Base-by-base conservation (phyloP, 2,888 invertebrate genomes). In the Epinotia demarniana region DNA sequence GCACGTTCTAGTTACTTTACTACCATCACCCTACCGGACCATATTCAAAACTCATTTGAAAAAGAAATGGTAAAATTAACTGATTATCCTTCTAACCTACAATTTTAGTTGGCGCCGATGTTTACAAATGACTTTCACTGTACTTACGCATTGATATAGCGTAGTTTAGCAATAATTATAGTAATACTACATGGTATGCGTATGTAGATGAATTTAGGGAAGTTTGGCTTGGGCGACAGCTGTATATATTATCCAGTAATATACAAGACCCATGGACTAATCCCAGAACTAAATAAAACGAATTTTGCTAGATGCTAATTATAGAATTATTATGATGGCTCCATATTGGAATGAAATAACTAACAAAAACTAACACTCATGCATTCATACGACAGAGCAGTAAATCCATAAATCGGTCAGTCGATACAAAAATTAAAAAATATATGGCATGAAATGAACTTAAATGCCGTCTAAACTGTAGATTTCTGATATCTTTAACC, bases 311-410 rank as follows among this genome's bases (percentile, higher is more conserved):
- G 18, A 12, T 9, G 19, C 61, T 55, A 53, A 6, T 23, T 13
- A 33, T 68, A 39, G 9, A n/a, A 19, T 58, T 16, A 67, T 57
- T 19, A 68, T 19, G 19, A 57, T 16, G 39, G 39, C 49, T 27
- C 23, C 12, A 64, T 23, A 49, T 16, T 49, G 23, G 16, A 57
- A 68, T 68, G 16, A 43, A 57, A 33, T 0, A 23, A 58, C 43
- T 19, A 67, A 67, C 16, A 55, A 67, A 27, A 66, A 66, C 46
- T 33, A 66, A 67, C 55, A 67, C 67, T 39, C 57, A 13, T 3
- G 23, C 18, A 49, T 18, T 23, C 3, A 18, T 43, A 12, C 13
- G n/a, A 57, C 18, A 66, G 27, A 57, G 39, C 57, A 68, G 11
- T 19, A 57, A 57, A 68, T 19, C 39, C 43, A 39, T 43, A n/a